Percentiles rank a stretch among this genome's conserved stretches.
Evolutionary conservation across 2,113 vertebrate genomes (phyloP).

Genomic region (Oryctolagus cuniculus): mOryCun1.1 NC_091438.1:43768001-43768500

Average conservation of each 20-base stretch:
- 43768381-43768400: conserved; percentile 70
- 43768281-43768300: conserved; percentile 60
- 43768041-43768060: not conserved
- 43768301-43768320: conserved; percentile 65
- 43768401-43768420: conserved; percentile 68
- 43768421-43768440: not conserved
- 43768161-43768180: not conserved
- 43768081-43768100: conserved; percentile 49
- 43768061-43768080: not conserved
- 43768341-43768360: conserved; percentile 65
- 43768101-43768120: conserved; percentile 75
- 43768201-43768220: conserved; percentile 51
- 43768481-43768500: not conserved
- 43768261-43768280: conserved; percentile 50
- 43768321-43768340: conserved; percentile 84
- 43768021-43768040: not conserved
- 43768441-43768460: not conserved
- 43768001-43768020: not conserved
- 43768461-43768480: not conserved
- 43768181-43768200: conserved; percentile 42
- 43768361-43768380: conserved; percentile 79
- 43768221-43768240: conserved; percentile 71
- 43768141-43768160: not conserved
- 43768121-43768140: conserved; percentile 72
- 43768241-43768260: conserved; percentile 77